Percentiles rank a stretch among this genome's conserved stretches.
Conservation (phyloP, 2,113 vertebrate species). For the Motacilla tschutschensis region DNA sequence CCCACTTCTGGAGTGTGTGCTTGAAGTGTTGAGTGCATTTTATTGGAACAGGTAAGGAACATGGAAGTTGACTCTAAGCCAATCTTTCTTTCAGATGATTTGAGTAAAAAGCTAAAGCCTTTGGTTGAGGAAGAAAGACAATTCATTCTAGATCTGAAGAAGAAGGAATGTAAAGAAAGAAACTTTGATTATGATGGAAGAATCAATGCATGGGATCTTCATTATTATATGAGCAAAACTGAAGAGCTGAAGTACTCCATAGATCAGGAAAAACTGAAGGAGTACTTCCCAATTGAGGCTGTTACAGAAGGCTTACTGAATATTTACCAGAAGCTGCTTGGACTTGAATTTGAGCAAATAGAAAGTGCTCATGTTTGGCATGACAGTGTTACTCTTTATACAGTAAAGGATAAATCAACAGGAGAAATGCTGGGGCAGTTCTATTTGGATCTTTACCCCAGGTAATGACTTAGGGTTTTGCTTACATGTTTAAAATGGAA, state of each 20-base stretch:
- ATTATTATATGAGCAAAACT: conserved; percentile 91
- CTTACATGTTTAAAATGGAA: neutral
- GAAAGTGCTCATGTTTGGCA: conserved; percentile 85
- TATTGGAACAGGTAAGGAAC: neutral
- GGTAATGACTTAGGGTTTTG: conserved; percentile 70
- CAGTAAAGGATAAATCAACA: conserved; percentile 78
- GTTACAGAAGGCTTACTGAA: conserved; percentile 86
- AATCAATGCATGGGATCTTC: conserved; percentile 92
- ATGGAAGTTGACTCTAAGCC: neutral
- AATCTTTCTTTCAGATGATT: conserved; percentile 75
- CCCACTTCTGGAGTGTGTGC: neutral
- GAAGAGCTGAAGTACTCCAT: conserved; percentile 89
- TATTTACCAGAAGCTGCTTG: conserved; percentile 91
- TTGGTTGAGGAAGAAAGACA: conserved; percentile 83
- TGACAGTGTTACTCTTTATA: conserved; percentile 81
- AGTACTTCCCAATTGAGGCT: conserved; percentile 90
- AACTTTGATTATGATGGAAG: conserved; percentile 80
- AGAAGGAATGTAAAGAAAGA: conserved; percentile 83
- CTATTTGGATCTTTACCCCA: conserved; percentile 92
- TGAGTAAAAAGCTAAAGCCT: conserved; percentile 84
- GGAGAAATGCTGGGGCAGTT: conserved; percentile 88
- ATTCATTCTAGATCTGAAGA: conserved; percentile 86
- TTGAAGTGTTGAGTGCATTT: neutral
- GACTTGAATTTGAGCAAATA: conserved; percentile 83
- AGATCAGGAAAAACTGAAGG: conserved; percentile 90